Conservation (phyloP, 1,140 invertebrate genomes). For the Asbolus verrucosus region DNA sequence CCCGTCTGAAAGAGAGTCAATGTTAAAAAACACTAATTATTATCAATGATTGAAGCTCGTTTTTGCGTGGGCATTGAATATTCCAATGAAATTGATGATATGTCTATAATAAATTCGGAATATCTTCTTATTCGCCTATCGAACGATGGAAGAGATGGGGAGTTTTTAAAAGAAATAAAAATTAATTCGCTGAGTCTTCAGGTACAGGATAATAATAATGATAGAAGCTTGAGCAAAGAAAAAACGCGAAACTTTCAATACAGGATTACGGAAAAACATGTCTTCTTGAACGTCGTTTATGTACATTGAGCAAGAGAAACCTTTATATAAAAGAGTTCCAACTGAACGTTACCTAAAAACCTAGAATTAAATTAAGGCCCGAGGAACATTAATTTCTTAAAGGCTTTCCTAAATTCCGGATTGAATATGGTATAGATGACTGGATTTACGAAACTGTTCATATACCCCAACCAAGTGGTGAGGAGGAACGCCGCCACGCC, state of each 20-base stretch:
- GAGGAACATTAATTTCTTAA: constrained; percentile 90
- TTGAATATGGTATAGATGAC: constrained; percentile 99
- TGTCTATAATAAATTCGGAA: constrained; percentile 62
- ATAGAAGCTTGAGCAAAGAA: constrained; percentile 26
- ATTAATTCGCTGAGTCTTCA: constrained; percentile 33
- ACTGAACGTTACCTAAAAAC: constrained; percentile 23
- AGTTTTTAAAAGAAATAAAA: constrained; percentile 36
- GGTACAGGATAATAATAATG: constrained; percentile 23
- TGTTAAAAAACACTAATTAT: constrained; percentile 47
- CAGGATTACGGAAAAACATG: constrained; percentile 34
- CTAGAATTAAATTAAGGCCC: constrained; percentile 61
- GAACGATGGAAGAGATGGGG: constrained; percentile 11
- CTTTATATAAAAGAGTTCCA: constrained; percentile 37
- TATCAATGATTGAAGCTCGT: constrained; percentile 49
- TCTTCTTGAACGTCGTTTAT: constrained; percentile 25
- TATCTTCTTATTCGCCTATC: constrained; percentile 44
- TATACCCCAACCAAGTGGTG: constrained; percentile 98
- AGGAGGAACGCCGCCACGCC: constrained; percentile 92
- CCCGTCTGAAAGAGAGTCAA: constrained; percentile 17
- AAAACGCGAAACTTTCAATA: constrained; percentile 16
- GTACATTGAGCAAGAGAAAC: constrained; percentile 41
- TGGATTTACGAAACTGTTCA: constrained; percentile 98
- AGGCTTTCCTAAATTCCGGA: constrained; percentile 98
- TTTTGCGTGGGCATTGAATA: constrained; percentile 31
- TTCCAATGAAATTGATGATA: constrained; percentile 54